Conservation (phyloP, 2,797 vertebrate genomes). For the Sciurus vulgaris region DNA sequence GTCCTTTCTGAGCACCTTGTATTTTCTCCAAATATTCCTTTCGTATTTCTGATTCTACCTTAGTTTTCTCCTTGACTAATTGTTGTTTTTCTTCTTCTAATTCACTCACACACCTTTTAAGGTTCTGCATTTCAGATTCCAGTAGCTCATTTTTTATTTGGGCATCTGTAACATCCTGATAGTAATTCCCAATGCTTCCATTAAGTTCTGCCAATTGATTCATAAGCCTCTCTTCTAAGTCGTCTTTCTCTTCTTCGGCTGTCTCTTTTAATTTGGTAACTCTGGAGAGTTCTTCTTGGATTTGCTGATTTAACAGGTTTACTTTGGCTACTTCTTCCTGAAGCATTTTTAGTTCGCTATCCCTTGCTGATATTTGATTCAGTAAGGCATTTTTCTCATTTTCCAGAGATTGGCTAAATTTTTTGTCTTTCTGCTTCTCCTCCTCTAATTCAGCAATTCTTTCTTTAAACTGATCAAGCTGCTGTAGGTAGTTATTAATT, state of each 20-base stretch:
- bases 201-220: slow-evolving; percentile 98
- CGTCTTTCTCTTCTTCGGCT: slow-evolving; percentile 95
- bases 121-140: slow-evolving; percentile 88
- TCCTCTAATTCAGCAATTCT: slow-evolving; percentile 85
- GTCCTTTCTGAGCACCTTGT: slow-evolving; percentile 87
- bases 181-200: slow-evolving; percentile 98
- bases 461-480: slow-evolving; percentile 84
- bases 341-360: slow-evolving; percentile 85
- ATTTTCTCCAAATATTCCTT: slow-evolving; percentile 94
- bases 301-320: slow-evolving; percentile 84
- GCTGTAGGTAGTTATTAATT: slow-evolving; percentile 74
- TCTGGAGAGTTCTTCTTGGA: slow-evolving; percentile 89
- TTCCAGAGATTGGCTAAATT: slow-evolving; percentile 79
- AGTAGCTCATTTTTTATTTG: slow-evolving; percentile 89
- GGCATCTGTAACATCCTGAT: slow-evolving; percentile 94
- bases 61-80: slow-evolving; percentile 90
- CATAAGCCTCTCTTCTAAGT: slow-evolving; percentile 98
- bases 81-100: slow-evolving; percentile 95
- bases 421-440: slow-evolving; percentile 77
- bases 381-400: slow-evolving; percentile 88
- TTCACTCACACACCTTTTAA: slow-evolving; percentile 88
- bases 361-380: slow-evolving; percentile 86
- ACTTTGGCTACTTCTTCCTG: slow-evolving; percentile 81
- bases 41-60: slow-evolving; percentile 91
- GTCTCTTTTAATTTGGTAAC: slow-evolving; percentile 87